Base-by-base conservation (phyloP, 37 sponge, comb jelly and placozoan species). In the Eunapius fragilis region DNA sequence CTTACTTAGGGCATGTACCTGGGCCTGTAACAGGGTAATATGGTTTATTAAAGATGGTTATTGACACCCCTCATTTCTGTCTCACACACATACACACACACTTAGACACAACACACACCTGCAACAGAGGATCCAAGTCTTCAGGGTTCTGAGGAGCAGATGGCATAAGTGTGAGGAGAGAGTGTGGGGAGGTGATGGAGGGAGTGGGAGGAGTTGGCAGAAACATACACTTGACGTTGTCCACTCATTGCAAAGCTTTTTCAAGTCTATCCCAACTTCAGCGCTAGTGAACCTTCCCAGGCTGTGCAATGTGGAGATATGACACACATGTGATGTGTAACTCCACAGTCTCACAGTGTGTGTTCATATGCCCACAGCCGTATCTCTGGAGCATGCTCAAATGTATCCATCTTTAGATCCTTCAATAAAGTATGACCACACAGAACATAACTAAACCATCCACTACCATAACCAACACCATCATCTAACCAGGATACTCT, bases 1-100 rank as follows among this genome's bases (percentile, higher is more conserved):
- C 34, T 74, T 70, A 84, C 91, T 93, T 31, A 90, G 73, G 37
- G 91, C 91, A 80, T 91, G 92, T 19, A 67, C 86, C 28, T 81
- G 82, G 22, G 92, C 89, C 92, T 91, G 71, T 2, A 71, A 12
- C 33, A n/a, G 32, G 72, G 72, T 3, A 41, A 36, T 11, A 58
- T 0, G 9, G 47, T 4, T 11, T 58, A 58, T 58, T 10, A 58
- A 58, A 58, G 47, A 9, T 17, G 14, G 17, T 58, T 13, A 58
- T 58, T 58, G 1, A 4, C 58, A 17, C 58, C 14, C 14, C 14
- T 17, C 58, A 12, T 17, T 31, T n/a, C 32, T 5, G 2, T 70
- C 34, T 25, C 17, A 26, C 22, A 31, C 25, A 32, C n/a, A 71
- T 9, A 13, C 36, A n/a, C 37, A 27, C 23, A 37, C 84, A 24